phyloP scores from a whole-genome alignment of 2,113 vertebrate genomes.

The Myiozetetes cayanensis region DNA sequence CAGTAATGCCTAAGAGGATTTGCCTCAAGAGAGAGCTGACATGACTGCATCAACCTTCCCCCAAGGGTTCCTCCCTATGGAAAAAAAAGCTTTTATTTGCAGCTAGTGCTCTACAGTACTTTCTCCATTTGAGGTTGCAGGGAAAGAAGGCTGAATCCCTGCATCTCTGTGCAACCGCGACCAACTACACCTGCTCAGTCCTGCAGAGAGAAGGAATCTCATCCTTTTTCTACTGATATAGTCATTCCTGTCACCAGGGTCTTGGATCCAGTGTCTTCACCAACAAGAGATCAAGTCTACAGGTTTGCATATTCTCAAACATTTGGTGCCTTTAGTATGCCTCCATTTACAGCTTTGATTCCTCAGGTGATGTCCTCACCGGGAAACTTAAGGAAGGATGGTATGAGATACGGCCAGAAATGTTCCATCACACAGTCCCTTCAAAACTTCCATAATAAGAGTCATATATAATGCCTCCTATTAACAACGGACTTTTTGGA shows the following conservation, averaged over 20 bases:
- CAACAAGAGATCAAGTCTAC: neutral
- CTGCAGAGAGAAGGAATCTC: neutral
- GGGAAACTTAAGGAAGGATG: neutral
- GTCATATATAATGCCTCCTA: neutral
- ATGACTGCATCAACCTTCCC: neutral
- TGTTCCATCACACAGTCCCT: neutral
- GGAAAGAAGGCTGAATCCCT: neutral
- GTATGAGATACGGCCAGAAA: neutral
- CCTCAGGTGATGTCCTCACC: neutral
- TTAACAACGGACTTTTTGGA: neutral
- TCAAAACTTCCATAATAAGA: neutral
- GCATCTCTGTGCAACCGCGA: neutral
- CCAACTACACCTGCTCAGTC: neutral
- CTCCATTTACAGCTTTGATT: neutral
- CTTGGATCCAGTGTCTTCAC: neutral
- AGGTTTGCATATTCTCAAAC: neutral
- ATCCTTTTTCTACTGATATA: neutral
- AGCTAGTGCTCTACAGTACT: neutral
- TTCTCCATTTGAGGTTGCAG: neutral
- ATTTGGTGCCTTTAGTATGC: neutral
- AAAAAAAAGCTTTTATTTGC: neutral
- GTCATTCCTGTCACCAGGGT: neutral
- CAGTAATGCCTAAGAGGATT: neutral
- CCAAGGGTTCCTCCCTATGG: neutral
- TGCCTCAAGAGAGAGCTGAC: neutral